phyloP scores from a whole-genome alignment of 2,888 invertebrate species.

The Eulithis testata region DNA sequence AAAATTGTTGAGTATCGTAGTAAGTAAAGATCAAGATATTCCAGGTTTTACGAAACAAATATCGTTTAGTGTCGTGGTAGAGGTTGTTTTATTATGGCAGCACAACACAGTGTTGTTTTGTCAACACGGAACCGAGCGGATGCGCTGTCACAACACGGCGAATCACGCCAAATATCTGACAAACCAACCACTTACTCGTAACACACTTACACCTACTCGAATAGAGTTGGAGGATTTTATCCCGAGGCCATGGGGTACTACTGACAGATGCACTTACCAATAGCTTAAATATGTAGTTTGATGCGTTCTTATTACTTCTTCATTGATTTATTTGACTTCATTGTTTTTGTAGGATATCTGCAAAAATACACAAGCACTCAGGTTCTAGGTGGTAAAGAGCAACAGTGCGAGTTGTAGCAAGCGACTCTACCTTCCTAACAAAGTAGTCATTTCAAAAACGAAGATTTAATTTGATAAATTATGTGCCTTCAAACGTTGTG shows the following conservation, averaged over 20 bases:
- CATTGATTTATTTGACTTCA: slow-evolving; percentile 13
- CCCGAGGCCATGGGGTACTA: too few relatives aligned
- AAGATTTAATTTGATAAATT: too few relatives aligned
- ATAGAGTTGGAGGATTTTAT: too few relatives aligned
- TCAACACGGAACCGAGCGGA: slow-evolving; percentile 55
- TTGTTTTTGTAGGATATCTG: slow-evolving; percentile 19
- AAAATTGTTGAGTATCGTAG: too few relatives aligned
- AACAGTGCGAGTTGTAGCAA: too few relatives aligned
- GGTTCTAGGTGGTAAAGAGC: too few relatives aligned
- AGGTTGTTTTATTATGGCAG: slow-evolving; percentile 46
- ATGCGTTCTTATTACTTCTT: slow-evolving; percentile 5
- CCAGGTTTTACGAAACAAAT: not conserved
- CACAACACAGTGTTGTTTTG: slow-evolving; percentile 55
- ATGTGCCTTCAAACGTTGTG: too few relatives aligned
- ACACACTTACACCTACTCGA: too few relatives aligned
- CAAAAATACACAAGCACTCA: not conserved
- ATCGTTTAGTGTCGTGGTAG: slow-evolving; percentile 45
- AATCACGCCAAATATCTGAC: slow-evolving; percentile 57
- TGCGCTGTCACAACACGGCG: slow-evolving; percentile 55
- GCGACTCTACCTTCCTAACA: too few relatives aligned
- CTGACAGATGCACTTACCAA: not conserved
- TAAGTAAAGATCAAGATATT: too few relatives aligned
- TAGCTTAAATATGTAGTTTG: not conserved
- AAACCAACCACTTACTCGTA: not conserved
- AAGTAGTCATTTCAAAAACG: too few relatives aligned